Percentiles rank a stretch among this genome's conserved stretches.
These are phyloP conservation scores for Dryocosmus kuriphilus DNA, from an alignment of 2,888 invertebrate species.

Conservation along the genomic window DNA sequence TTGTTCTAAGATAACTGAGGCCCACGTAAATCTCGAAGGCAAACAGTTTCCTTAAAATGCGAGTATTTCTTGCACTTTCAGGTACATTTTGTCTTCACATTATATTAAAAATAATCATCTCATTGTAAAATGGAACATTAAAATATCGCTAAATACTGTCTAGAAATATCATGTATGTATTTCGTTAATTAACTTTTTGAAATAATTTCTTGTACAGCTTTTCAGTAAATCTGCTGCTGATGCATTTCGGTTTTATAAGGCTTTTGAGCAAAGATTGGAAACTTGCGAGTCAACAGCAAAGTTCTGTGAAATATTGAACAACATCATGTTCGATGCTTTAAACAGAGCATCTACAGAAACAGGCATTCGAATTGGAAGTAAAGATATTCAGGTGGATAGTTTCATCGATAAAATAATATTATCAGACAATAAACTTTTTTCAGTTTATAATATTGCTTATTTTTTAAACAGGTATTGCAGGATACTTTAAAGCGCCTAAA, in stretches of 20 bases:
- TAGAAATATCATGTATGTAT: background rate
- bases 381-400: background rate
- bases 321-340: too few relatives aligned
- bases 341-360: too few relatives aligned
- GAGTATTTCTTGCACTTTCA: conserved; percentile 13
- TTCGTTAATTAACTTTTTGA: background rate
- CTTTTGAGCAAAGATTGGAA: conserved; percentile 1
- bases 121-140: background rate
- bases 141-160: too few relatives aligned
- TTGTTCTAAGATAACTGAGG: conserved; percentile 1
- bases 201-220: background rate
- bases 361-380: too few relatives aligned
- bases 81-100: background rate
- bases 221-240: conserved; percentile 38
- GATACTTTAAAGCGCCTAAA: conserved; percentile 1
- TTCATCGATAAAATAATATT: background rate
- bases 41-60: conserved; percentile 4
- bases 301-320: conserved; percentile 41
- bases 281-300: conserved; percentile 31
- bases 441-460: conserved; percentile 8
- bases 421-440: conserved; percentile 5
- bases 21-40: background rate
- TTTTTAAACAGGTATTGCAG: conserved; percentile 7
- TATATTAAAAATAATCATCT: too few relatives aligned
- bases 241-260: conserved; percentile 15